These are phyloP conservation scores for Scolopax mira DNA, from an alignment of 2,113 vertebrate species.

Conservation along the genomic window DNA sequence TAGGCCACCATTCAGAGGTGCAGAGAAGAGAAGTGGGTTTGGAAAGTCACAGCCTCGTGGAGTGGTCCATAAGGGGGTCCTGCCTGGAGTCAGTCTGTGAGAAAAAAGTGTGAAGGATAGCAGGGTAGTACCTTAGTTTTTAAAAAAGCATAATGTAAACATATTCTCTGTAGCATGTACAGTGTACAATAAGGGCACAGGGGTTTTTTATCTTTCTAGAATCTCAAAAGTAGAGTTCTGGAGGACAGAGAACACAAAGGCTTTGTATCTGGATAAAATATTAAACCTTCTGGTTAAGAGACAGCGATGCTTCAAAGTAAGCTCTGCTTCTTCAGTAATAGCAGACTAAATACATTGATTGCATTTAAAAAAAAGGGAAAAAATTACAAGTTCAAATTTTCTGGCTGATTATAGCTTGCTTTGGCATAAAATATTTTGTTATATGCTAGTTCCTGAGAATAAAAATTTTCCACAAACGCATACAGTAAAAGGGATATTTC, in stretches of 20 bases:
- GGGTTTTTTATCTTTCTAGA: not conserved
- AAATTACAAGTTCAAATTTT: not conserved
- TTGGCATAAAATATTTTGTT: not conserved
- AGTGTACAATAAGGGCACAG: not conserved
- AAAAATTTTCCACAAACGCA: not conserved
- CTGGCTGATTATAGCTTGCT: not conserved
- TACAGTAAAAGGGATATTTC: not conserved
- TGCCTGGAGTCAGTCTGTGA: not conserved
- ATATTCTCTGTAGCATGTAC: not conserved
- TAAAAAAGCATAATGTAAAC: not conserved
- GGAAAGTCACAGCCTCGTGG: not conserved
- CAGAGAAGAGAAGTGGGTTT: not conserved
- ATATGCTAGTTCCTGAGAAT: not conserved
- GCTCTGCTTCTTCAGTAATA: not conserved
- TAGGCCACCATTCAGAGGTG: not conserved
- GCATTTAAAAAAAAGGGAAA: not conserved
- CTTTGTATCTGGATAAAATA: not conserved
- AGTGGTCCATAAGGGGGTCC: not conserved
- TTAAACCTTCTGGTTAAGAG: not conserved
- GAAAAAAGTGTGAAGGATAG: not conserved
- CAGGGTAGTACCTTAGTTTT: not conserved
- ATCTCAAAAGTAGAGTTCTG: not conserved
- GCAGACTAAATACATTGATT: not conserved
- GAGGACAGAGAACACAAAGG: not conserved
- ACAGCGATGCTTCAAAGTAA: not conserved